Evolutionary conservation across 2,797 vertebrate species (phyloP).

Genomic region (Naso thynnoides): DNA sequence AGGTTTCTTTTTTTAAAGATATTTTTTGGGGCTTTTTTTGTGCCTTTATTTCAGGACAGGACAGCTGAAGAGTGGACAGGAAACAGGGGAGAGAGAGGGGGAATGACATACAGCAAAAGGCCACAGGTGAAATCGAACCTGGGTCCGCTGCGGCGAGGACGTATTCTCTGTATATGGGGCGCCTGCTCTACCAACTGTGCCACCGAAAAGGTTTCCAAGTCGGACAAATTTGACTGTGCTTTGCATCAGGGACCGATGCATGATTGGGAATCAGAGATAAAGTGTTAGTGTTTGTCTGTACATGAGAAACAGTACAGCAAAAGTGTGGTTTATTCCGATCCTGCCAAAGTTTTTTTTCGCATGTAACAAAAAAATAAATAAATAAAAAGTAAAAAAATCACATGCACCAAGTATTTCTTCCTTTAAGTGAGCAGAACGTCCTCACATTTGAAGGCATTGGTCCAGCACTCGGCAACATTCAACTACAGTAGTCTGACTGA

Average conservation of each 20-base stretch:
- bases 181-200: too few relatives aligned
- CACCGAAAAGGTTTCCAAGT: background rate
- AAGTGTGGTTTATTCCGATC: background rate
- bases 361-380: conserved; percentile 1
- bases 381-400: too few relatives aligned
- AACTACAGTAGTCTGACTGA: conserved; percentile 49
- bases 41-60: too few relatives aligned
- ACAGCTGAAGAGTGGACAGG: too few relatives aligned
- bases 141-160: too few relatives aligned
- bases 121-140: too few relatives aligned
- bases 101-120: too few relatives aligned
- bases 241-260: background rate
- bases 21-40: too few relatives aligned
- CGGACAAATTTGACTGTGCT: background rate
- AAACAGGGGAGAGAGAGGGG: too few relatives aligned
- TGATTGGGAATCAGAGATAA: background rate
- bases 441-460: conserved; percentile 41
- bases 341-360: background rate
- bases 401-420: conserved; percentile 21
- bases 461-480: conserved; percentile 34
- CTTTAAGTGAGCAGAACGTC: conserved; percentile 41
- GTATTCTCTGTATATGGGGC: too few relatives aligned
- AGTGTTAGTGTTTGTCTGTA: background rate
- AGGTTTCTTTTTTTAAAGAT: too few relatives aligned
- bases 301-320: background rate